Evolutionary conservation across 1,140 invertebrate genomes (phyloP), one percentile per base, ranked within the genome.

Genomic region (Aleiodes sp.): DNA sequence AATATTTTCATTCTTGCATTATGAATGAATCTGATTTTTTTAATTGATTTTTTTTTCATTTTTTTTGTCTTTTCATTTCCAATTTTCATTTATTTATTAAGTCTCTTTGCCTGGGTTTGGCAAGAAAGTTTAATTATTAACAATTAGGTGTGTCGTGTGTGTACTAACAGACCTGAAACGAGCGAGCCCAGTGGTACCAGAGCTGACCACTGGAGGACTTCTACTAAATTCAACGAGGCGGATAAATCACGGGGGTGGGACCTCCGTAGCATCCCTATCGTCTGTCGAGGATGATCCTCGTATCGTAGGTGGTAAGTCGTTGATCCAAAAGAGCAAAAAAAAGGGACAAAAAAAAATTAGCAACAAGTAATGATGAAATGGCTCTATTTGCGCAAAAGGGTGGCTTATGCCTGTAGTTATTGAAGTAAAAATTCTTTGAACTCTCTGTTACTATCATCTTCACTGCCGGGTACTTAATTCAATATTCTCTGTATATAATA

Each of bases 231-330:
- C 84, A 70, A 81, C 83, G 76, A 79, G 84, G 41, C 80, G 83
- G 72, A 72, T 72, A 71, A 79, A 81, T 76, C 82, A 85, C 68
- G 78, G 77, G 80, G 82, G 83, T 82, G 82, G 82, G 67, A 83
- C 82, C 70, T 84, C 85, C 31, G 78, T 86, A 75, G 72, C 82
- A 57, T 86, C 84, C 64, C 78, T 86, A 71, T 84, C 81, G 63
- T 87, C 87, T 72, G 83, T 87, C 64, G 87, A 88, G 76, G 87
- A 88, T 81, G 87, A 88, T 80, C 87, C 87, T 75, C 86, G 87
- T 72, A 86, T 88, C 72, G 82, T 88, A 70, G 87, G 87, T 80
- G 87, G 87, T 88, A 82, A 85, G 81, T 86, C 70, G 62, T 73
- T 71, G 35, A 70, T 61, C 67, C 39, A 65, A 14, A 14, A 43